A percentile compares a stretch with the other conserved stretches of the same genome.
phyloP scores from a whole-genome alignment of 2,113 vertebrate genomes.

The Onychostoma macrolepis region DNA sequence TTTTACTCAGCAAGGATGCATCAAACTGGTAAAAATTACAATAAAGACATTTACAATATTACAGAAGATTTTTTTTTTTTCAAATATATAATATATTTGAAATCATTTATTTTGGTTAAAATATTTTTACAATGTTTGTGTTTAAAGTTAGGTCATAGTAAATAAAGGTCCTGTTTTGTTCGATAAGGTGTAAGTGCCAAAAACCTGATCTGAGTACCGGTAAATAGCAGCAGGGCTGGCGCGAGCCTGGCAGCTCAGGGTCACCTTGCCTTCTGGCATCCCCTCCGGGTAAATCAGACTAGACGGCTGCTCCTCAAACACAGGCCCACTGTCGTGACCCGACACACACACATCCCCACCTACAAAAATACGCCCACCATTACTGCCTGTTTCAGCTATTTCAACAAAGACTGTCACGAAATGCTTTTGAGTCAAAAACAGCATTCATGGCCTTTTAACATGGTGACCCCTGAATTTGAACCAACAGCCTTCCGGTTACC shows the following conservation, averaged over 20 bases:
- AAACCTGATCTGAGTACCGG: conserved; percentile 72
- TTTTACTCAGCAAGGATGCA: background rate
- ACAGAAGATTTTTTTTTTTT: background rate
- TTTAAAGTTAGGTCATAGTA: background rate
- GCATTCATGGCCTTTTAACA: background rate
- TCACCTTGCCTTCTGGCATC: conserved; percentile 87
- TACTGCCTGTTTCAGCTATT: conserved; percentile 7
- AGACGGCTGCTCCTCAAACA: conserved; percentile 93
- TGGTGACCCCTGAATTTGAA: background rate
- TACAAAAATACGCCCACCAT: conserved; percentile 44
- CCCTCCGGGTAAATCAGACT: conserved; percentile 90
- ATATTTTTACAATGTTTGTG: background rate
- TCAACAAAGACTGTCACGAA: background rate
- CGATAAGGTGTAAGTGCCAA: conserved; percentile 17
- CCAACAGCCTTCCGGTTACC: background rate
- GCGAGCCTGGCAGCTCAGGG: conserved; percentile 84
- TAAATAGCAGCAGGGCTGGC: conserved; percentile 91
- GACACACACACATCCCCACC: conserved; percentile 78
- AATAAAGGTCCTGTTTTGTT: conserved; percentile 12
- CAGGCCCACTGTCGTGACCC: conserved; percentile 84
- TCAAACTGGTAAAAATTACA: background rate
- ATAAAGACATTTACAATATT: background rate
- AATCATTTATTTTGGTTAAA: background rate
- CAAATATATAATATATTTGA: background rate
- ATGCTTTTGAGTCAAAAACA: background rate